A percentile compares a stretch with the other conserved stretches of the same genome.
Conservation (phyloP, 2,888 invertebrate genomes). For the Pachycephus smyrnensis region DNA sequence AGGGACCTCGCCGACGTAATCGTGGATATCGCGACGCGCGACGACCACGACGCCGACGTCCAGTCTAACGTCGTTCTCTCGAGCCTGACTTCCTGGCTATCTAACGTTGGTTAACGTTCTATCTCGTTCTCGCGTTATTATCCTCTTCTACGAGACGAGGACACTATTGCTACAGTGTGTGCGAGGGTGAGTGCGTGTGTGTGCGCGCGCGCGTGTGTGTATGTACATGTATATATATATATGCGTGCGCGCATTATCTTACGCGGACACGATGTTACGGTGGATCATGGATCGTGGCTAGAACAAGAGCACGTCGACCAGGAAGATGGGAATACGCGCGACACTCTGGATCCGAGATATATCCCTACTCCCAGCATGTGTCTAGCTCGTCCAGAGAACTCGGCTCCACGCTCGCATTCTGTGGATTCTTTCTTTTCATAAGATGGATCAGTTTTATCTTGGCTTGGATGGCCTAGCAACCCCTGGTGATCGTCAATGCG, state of each 20-base stretch:
- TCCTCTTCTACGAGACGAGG: background rate
- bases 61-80: background rate
- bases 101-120: background rate
- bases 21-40: conserved; percentile 11
- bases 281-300: conserved; percentile 32
- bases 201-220: conserved; percentile 23
- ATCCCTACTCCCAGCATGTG: background rate
- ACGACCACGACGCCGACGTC: conserved; percentile 1
- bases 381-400: background rate
- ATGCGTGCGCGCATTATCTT: conserved; percentile 38
- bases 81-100: conserved; percentile 6
- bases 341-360: background rate
- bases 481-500: conserved; percentile 23
- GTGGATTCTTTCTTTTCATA: conserved; percentile 12
- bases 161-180: conserved; percentile 10
- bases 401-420: background rate
- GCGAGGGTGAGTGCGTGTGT: conserved; percentile 11
- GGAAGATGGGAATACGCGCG: conserved; percentile 2
- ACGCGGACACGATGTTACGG: conserved; percentile 36
- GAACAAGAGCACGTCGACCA: background rate
- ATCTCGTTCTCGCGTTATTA: background rate
- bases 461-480: conserved; percentile 36
- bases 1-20: background rate
- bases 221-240: conserved; percentile 25
- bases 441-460: conserved; percentile 44